Evolutionary conservation across 2,888 invertebrate species (phyloP).

Genomic region (Lasioglossum leucozonium): DNA sequence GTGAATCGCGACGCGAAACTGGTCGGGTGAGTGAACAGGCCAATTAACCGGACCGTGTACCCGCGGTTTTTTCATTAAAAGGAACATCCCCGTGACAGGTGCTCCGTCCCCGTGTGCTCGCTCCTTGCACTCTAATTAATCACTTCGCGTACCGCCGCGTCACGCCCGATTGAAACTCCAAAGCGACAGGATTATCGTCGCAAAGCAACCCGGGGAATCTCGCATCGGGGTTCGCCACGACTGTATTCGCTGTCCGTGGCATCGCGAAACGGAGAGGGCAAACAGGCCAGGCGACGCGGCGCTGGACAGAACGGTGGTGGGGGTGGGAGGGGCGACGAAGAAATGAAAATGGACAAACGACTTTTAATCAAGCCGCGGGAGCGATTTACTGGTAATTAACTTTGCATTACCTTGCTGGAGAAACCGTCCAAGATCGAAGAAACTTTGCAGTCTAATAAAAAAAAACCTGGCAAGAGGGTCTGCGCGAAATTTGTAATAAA

Average conservation of each 20-base stretch:
- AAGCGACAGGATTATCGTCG: constrained; percentile 31
- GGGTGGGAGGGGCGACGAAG: too few relatives aligned
- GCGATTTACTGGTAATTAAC: constrained; percentile 22
- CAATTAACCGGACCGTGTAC: background rate
- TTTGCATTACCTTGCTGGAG: background rate
- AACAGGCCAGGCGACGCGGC: too few relatives aligned
- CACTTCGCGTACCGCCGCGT: constrained; percentile 35
- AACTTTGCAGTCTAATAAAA: background rate
- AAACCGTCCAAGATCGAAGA: background rate
- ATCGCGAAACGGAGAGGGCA: background rate
- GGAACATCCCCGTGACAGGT: background rate
- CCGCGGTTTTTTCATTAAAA: constrained; percentile 37
- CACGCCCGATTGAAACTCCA: constrained; percentile 26
- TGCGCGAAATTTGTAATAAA: background rate
- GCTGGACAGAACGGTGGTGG: background rate
- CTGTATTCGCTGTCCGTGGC: constrained; percentile 13
- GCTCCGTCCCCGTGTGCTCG: background rate
- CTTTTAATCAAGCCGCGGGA: constrained; percentile 4
- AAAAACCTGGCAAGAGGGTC: background rate
- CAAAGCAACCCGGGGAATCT: constrained; percentile 16
- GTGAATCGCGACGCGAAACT: background rate
- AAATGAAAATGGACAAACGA: background rate
- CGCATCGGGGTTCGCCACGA: background rate
- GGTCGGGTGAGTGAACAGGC: background rate
- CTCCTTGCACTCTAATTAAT: constrained; percentile 46